Conservation (phyloP, 2,113 vertebrate species). For the Sorex fumeus region DNA sequence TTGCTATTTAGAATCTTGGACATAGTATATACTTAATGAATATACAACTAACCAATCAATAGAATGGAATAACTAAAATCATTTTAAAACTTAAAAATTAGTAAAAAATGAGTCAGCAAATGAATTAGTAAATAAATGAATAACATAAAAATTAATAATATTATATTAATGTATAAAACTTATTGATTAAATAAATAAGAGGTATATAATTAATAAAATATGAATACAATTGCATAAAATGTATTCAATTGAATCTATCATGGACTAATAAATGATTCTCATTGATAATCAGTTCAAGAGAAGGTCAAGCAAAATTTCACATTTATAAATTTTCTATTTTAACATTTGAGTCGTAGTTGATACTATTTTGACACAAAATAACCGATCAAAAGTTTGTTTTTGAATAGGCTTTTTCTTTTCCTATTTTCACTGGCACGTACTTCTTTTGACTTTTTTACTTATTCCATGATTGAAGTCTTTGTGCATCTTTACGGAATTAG, state of each 20-base stretch:
- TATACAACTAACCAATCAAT: background rate
- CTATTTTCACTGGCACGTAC: conserved; percentile 15
- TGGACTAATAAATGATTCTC: background rate
- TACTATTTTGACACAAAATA: conserved; percentile 51
- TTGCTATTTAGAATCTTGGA: background rate
- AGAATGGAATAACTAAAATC: background rate
- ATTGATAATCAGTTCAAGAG: background rate
- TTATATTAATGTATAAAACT: too few species aligned
- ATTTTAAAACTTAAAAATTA: background rate
- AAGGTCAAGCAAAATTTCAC: conserved; percentile 1
- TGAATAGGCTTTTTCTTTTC: conserved; percentile 30
- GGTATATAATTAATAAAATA: too few species aligned
- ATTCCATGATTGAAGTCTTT: conserved; percentile 46
- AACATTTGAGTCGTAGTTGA: conserved; percentile 20
- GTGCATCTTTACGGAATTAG: conserved; percentile 60
- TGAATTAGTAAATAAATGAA: background rate
- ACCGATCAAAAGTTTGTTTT: conserved; percentile 42
- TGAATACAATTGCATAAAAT: too few species aligned
- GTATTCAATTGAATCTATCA: background rate
- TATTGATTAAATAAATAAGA: too few species aligned
- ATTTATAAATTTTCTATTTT: conserved; percentile 1
- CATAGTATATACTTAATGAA: background rate
- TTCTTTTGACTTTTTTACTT: conserved; percentile 55
- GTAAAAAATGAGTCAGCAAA: background rate
- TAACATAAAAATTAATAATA: background rate